Conservation (phyloP, 2,113 vertebrate species). For the Callithrix jacchus region DNA sequence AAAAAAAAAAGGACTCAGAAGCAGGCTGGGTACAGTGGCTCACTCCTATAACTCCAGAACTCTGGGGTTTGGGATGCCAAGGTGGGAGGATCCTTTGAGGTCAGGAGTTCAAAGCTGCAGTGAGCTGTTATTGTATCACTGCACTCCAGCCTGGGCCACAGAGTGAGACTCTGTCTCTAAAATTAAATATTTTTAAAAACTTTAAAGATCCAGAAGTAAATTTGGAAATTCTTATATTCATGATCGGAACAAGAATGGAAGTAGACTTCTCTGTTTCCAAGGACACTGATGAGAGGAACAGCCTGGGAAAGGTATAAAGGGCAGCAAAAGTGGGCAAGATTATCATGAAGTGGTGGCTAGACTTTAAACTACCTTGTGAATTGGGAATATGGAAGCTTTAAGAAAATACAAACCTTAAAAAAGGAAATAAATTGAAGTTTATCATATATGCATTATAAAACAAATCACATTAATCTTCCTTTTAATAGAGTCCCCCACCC, state of each 20-base stretch:
- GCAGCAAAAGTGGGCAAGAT: background rate
- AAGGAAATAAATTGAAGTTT: constrained; percentile 45
- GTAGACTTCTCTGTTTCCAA: background rate
- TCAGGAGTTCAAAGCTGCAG: no score
- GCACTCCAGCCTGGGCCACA: no score
- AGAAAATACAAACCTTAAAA: constrained; percentile 11
- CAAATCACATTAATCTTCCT: constrained; percentile 29
- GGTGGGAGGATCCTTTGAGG: no score
- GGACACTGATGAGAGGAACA: background rate
- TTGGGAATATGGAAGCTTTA: constrained; percentile 26
- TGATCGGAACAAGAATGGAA: background rate
- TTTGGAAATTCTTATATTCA: background rate
- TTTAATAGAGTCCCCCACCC: background rate
- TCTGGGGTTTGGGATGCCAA: no score
- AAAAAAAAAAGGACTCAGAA: background rate
- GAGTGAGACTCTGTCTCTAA: no score
- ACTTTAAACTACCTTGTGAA: background rate
- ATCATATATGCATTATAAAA: constrained; percentile 35
- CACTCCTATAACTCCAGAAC: no score
- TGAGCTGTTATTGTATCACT: no score
- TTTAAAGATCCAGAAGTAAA: background rate
- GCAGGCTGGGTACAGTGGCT: no score
- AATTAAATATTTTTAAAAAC: no score
- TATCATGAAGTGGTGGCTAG: background rate
- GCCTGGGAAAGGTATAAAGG: background rate